Evolutionary conservation across 1,140 invertebrate genomes (phyloP).

Genomic region (Globodera rostochiensis): DNA sequence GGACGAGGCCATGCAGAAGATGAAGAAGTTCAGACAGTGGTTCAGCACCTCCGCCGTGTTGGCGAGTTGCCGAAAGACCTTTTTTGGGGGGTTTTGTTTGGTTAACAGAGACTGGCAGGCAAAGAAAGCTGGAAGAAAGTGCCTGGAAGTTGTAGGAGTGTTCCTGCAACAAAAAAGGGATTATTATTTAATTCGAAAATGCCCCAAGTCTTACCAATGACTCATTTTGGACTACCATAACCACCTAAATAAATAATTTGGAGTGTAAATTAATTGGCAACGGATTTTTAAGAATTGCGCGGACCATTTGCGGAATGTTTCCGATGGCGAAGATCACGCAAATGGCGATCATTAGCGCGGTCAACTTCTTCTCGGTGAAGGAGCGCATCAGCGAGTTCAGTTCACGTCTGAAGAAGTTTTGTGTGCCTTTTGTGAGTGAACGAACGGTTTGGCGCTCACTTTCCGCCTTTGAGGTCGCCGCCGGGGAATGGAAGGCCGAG

Average conservation of each 20-base stretch:
- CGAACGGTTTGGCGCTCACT: neutral
- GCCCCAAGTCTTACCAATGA: slow-evolving; percentile 31
- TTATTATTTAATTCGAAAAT: neutral
- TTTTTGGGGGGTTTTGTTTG: slow-evolving; percentile 6
- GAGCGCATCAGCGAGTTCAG: slow-evolving; percentile 47
- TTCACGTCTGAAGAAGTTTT: slow-evolving; percentile 32
- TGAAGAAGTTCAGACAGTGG: slow-evolving; percentile 64
- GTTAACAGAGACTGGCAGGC: neutral
- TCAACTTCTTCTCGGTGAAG: slow-evolving; percentile 63
- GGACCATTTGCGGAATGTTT: slow-evolving; percentile 58
- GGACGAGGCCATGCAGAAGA: slow-evolving; percentile 57
- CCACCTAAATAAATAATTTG: slow-evolving; percentile 3
- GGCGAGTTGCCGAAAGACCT: slow-evolving; percentile 61
- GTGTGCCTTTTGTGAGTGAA: neutral
- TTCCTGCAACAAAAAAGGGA: neutral
- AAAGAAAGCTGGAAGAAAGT: slow-evolving; percentile 14
- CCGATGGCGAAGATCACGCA: slow-evolving; percentile 57
- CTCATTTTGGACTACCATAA: slow-evolving; percentile 63
- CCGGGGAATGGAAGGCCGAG: neutral
- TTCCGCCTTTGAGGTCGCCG: neutral
- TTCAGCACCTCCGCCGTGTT: slow-evolving; percentile 62
- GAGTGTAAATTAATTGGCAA: neutral
- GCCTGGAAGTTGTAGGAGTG: slow-evolving; percentile 56
- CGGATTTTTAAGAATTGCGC: neutral
- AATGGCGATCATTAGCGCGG: slow-evolving; percentile 58